These are phyloP conservation scores for Pomacea canaliculata DNA, from an alignment of 2,888 invertebrate genomes.

Conservation along the genomic window DNA sequence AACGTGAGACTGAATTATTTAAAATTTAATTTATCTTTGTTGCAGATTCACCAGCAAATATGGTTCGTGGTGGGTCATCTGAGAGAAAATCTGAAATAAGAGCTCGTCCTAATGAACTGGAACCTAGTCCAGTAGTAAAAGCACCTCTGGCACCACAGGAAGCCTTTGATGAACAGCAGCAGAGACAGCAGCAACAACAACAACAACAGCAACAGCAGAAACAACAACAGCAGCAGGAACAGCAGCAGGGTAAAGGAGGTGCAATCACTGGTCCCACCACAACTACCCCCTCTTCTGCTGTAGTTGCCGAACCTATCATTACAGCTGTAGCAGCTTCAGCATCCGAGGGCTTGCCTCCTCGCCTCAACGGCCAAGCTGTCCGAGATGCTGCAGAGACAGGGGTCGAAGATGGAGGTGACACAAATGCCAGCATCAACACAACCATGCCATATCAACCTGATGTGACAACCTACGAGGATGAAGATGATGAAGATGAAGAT, in stretches of 20 bases:
- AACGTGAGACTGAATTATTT: too few species aligned
- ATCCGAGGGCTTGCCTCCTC: neutral
- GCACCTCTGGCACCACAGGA: slow-evolving; percentile 44
- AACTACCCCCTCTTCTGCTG: neutral
- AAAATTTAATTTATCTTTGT: slow-evolving; percentile 9
- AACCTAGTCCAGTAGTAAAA: slow-evolving; percentile 40
- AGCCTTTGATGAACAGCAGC: slow-evolving; percentile 27
- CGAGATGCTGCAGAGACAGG: neutral
- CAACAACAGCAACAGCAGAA: slow-evolving; percentile 8
- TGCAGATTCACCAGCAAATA: slow-evolving; percentile 50
- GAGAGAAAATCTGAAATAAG: neutral
- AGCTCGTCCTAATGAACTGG: slow-evolving; percentile 27
- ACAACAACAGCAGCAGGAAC: slow-evolving; percentile 14
- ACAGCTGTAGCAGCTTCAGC: neutral
- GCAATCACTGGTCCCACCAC: neutral
- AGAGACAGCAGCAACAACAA: slow-evolving; percentile 15
- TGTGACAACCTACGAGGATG: slow-evolving; percentile 38
- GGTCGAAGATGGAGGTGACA: slow-evolving; percentile 16
- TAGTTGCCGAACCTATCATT: neutral
- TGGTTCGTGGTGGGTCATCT: slow-evolving; percentile 27
- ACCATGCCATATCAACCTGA: slow-evolving; percentile 46
- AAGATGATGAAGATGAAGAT: slow-evolving; percentile 40
- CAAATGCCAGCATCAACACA: slow-evolving; percentile 36
- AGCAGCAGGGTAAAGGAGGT: neutral
- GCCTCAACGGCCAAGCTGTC: slow-evolving; percentile 21